Conservation (phyloP, 2,888 invertebrate genomes). For the Tillus elongatus region DNA sequence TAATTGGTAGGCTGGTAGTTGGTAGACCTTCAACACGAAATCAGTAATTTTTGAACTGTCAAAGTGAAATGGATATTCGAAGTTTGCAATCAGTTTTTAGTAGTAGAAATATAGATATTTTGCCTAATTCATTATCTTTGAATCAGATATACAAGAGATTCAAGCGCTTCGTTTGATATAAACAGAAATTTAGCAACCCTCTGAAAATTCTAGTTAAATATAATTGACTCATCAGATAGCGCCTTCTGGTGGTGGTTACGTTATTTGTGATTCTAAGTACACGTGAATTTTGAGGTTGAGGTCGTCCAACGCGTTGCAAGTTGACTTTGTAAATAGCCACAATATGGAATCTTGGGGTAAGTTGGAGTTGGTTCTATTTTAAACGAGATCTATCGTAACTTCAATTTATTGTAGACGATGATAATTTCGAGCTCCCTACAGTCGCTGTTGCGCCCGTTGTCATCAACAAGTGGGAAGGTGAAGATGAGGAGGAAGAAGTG, state of each 20-base stretch:
- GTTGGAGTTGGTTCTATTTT: constrained; percentile 13
- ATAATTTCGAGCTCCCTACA: constrained; percentile 60
- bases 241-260: constrained; percentile 26
- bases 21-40: no score
- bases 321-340: constrained; percentile 20
- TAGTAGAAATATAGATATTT: not conserved
- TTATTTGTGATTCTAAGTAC: constrained; percentile 22
- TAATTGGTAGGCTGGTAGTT: no score
- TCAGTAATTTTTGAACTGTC: no score
- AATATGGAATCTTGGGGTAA: constrained; percentile 42
- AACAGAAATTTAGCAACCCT: constrained; percentile 11
- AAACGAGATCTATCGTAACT: not conserved
- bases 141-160: constrained; percentile 26
- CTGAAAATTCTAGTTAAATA: not conserved
- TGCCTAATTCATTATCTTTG: constrained; percentile 7
- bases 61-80: not conserved
- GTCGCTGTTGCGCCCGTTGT: constrained; percentile 48
- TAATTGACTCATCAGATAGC: constrained; percentile 14
- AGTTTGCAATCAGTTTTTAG: not conserved
- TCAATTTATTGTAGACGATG: constrained; percentile 49
- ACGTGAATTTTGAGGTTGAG: constrained; percentile 33
- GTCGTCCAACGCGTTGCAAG: constrained; percentile 21
- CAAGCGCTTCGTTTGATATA: constrained; percentile 28
- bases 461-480: constrained; percentile 77
- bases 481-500: constrained; percentile 78